phyloP scores from a whole-genome alignment of 2,888 invertebrate genomes.

The Tinea semifulvella region DNA sequence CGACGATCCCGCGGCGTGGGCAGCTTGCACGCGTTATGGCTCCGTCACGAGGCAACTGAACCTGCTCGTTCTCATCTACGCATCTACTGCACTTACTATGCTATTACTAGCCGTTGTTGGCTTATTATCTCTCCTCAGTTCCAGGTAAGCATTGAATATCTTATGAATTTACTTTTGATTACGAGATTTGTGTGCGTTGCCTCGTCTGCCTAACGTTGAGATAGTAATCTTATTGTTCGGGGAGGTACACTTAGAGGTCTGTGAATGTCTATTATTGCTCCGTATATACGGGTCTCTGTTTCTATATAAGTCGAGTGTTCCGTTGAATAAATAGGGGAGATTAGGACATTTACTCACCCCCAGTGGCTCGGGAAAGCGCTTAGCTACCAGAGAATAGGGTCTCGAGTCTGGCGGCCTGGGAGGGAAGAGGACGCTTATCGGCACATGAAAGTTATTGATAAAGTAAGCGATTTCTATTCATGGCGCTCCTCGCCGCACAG shows the following conservation, averaged over 20 bases:
- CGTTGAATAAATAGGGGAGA: slow-evolving; percentile 10
- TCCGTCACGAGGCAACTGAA: slow-evolving; percentile 12
- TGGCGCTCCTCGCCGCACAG: slow-evolving; percentile 27
- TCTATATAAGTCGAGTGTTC: background rate
- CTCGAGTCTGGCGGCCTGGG: background rate
- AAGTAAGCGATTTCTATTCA: slow-evolving; percentile 57
- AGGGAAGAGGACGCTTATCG: slow-evolving; percentile 21
- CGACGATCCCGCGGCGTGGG: slow-evolving; percentile 22
- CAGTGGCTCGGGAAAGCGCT: slow-evolving; percentile 8
- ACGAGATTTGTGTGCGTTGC: slow-evolving; percentile 8
- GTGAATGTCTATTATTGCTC: background rate
- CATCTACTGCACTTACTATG: slow-evolving; percentile 1
- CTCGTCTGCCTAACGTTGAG: background rate
- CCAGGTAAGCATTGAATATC: slow-evolving; percentile 7
- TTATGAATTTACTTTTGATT: slow-evolving; percentile 8
- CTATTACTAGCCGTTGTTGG: slow-evolving; percentile 6
- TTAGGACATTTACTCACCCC: slow-evolving; percentile 13
- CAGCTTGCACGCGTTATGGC: slow-evolving; percentile 18
- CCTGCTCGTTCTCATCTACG: slow-evolving; percentile 10
- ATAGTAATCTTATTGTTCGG: slow-evolving; percentile 1
- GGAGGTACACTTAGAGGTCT: background rate
- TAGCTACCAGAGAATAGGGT: slow-evolving; percentile 6
- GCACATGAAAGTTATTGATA: slow-evolving; percentile 37
- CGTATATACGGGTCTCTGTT: background rate
- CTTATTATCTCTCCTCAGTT: slow-evolving; percentile 6